Evolutionary conservation across 2,888 invertebrate species (phyloP), one percentile per base, ranked within the genome.

Genomic region (Pyrrhia umbra): DNA sequence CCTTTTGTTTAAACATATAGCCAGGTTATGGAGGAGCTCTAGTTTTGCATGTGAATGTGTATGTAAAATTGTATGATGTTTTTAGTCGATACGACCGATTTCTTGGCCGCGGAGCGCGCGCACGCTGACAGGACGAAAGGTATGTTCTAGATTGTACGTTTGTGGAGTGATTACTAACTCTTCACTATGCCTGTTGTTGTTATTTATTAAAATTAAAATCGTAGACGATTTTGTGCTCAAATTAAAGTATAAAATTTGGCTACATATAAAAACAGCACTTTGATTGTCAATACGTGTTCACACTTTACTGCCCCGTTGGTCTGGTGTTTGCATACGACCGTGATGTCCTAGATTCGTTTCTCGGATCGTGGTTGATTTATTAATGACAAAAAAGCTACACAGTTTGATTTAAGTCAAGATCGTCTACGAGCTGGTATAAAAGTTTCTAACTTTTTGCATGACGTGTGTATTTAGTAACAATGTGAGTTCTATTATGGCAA

Each of bases 51-150:
- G 66, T 70, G 82, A 68, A 80, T 81, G 80, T 67, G 15, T 25
- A 50, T 77, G 68, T 67, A 70, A 70, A 21, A 61, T 61, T 67
- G 30, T 72, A 63, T 13, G 46, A 42, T 66, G 68, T 70, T 74
- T 84, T 81, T 83, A 93, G 92, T 87, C 76, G 92, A 94, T 69
- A 88, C 93, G 46, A 91, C 90, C 45, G 89, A 95, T 85, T 95
- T 95, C 88, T 86, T 95, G 90, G 90, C 92, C 66, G 86, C 90
- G 13, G 95, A 95, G 76, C 80, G 95, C 8, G 86, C 89, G 1
- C 93, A 94, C 84, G 90, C 91, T 21, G 94, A 95, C 54, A 63
- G 92, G 78, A 93, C 90, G 47, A 91, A 90, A 94, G 94, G 95
- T 95, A 75, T 10, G 54, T 27, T 9, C 10, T 2, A 27, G 1